Evolutionary conservation across 2,113 vertebrate genomes (phyloP), one percentile per base, ranked within the genome.

Genomic region (Mungos mungo): DNA sequence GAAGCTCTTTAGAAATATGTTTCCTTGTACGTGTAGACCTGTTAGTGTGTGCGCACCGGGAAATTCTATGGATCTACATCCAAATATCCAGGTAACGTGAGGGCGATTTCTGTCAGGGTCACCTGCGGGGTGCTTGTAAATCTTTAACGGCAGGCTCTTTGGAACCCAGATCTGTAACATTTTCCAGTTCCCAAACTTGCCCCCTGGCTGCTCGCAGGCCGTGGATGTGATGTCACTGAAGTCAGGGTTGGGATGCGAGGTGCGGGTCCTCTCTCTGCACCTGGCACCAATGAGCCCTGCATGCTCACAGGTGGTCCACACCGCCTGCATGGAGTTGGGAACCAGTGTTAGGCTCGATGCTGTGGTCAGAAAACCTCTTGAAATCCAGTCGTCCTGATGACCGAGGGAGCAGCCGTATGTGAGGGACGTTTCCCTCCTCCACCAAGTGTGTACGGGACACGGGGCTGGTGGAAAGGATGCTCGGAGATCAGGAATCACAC

Each of bases 281-380:
- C 71, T 38, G 33, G 47, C 3, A 2, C 9, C 2, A 1, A 4
- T 5, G 3, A 5, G 33, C 31, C 71, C 14, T 3, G 35, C 8
- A 0, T 0, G 8, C 0, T 3, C 23, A 5, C 25, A 0, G 6
- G 4, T 0, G 13, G 29, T 10, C 71, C 29, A 1, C 15, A 13
- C 35, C 1, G 19, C 16, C 0, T 6, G 23, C 21, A 0, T 14
- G 80, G 18, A 0, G 13, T 27, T 29, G 35, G 12, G 63, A 33
- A 13, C 31, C 50, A 11, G 47, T 79, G 23, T 21, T 16, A 19
- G 21, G 33, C 47, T 33, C 9, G 2, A 35, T 6, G 35, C 38
- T 86, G 16, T 31, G 8, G 18, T 66, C 57, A 41, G 9, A 38
- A 86, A 57, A 25, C 5, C 35, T 89, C 29, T 7, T 8, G 31